phyloP scores from a whole-genome alignment of 2,113 vertebrate species.

The Mustelus asterias region DNA sequence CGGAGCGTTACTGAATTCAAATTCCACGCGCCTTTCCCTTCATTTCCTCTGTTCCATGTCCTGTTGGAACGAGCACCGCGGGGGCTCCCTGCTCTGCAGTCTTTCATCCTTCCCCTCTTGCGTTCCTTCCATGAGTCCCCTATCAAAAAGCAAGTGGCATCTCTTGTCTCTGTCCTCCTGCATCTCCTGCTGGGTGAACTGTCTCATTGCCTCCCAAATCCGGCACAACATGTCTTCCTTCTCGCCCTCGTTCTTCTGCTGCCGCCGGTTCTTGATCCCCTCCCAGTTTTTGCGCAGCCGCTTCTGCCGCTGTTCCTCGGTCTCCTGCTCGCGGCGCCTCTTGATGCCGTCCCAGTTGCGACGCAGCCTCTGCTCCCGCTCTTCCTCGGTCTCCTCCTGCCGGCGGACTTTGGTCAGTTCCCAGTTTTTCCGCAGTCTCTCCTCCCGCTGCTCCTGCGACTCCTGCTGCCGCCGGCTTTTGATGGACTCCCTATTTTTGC shows the following conservation, averaged over 20 bases:
- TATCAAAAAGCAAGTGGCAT: constrained; percentile 4
- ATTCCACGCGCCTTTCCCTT: neutral
- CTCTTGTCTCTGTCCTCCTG: constrained; percentile 10
- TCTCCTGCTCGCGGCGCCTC: neutral
- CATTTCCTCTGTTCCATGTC: neutral
- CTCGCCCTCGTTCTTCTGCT: constrained; percentile 16
- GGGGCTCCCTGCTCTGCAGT: neutral
- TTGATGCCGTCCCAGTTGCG: constrained; percentile 18
- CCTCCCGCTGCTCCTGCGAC: neutral
- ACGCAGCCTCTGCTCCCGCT: neutral
- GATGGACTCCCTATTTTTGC: neutral
- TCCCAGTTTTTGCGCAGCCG: constrained; percentile 13
- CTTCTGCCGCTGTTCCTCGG: neutral
- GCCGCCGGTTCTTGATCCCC: constrained; percentile 28
- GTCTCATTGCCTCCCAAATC: constrained; percentile 31
- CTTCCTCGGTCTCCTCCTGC: neutral
- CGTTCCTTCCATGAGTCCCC: neutral
- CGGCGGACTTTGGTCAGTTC: constrained; percentile 3
- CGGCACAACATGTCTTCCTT: constrained; percentile 30
- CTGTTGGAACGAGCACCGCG: neutral
- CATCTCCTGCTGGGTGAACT: constrained; percentile 30
- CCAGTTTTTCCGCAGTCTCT: constrained; percentile 21
- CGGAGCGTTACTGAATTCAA: neutral
- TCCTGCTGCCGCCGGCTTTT: constrained; percentile 17
- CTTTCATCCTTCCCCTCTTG: constrained; percentile 4